Evolutionary conservation across 2,888 invertebrate genomes (phyloP).

Genomic region (Nycteola revayana): DNA sequence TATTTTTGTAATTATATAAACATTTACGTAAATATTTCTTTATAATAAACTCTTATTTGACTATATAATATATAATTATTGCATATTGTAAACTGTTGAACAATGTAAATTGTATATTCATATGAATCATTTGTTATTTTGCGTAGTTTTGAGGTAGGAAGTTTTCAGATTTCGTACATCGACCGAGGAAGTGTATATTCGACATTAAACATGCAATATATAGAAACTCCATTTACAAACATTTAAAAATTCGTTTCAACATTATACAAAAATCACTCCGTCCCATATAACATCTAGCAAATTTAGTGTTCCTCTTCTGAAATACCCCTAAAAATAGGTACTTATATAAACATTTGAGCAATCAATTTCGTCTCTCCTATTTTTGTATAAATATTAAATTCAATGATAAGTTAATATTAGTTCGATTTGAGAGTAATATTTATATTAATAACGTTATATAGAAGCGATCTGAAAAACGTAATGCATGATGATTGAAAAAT

Average conservation of each 20-base stretch:
- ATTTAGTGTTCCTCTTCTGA: conserved; percentile 75
- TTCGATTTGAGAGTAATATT: conserved; percentile 64
- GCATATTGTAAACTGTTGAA: conserved; percentile 70
- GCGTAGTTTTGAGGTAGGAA: conserved; percentile 79
- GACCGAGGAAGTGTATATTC: conserved; percentile 28
- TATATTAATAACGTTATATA: conserved; percentile 56
- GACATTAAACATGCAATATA: conserved; percentile 41
- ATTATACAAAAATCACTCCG: conserved; percentile 75
- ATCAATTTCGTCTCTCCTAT: conserved; percentile 78
- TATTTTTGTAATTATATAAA: conserved; percentile 67
- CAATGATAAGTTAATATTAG: conserved; percentile 69
- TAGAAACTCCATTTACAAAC: conserved; percentile 57
- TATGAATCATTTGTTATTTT: conserved; percentile 64
- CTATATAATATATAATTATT: conserved; percentile 69
- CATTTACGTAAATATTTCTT: conserved; percentile 75
- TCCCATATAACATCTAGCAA: conserved; percentile 74
- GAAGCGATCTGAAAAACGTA: conserved; percentile 72
- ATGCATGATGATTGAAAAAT: conserved; percentile 74
- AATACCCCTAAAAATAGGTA: conserved; percentile 78
- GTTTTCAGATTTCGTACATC: conserved; percentile 51
- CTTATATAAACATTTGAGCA: conserved; percentile 81
- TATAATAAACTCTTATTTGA: conserved; percentile 76
- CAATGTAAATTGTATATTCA: conserved; percentile 60
- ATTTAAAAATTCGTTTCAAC: conserved; percentile 77
- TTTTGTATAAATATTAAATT: conserved; percentile 78